These are phyloP conservation scores for Ganaspis brasiliensis DNA, from an alignment of 2,888 invertebrate genomes.

Conservation along the genomic window DNA sequence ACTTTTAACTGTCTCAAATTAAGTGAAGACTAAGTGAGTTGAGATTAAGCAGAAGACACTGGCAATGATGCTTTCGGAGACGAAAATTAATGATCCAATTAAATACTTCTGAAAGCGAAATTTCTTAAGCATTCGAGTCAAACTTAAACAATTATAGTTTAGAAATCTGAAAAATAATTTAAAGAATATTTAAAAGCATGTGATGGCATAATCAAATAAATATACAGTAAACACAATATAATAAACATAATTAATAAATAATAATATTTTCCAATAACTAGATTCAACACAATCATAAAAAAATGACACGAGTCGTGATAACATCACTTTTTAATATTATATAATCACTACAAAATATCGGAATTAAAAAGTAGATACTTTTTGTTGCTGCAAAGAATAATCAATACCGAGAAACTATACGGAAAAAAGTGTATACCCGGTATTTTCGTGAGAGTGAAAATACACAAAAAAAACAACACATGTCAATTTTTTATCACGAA, in stretches of 20 bases:
- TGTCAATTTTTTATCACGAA: neutral
- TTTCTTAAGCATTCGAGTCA: neutral
- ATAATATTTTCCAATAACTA: neutral
- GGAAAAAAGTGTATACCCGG: neutral
- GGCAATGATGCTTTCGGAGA: neutral
- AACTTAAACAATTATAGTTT: neutral
- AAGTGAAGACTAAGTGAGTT: conserved; percentile 13
- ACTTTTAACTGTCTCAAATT: conserved; percentile 16
- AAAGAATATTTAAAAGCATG: too few relatives aligned
- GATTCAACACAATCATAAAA: neutral
- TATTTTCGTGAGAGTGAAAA: neutral
- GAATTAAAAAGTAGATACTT: neutral
- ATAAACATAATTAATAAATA: too few relatives aligned
- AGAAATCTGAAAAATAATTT: neutral
- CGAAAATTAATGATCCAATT: conserved; percentile 5
- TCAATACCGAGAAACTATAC: neutral
- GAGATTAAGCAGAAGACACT: neutral
- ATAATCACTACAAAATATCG: conserved; percentile 7
- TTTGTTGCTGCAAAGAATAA: neutral
- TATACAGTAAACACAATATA: too few relatives aligned
- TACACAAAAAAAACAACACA: neutral
- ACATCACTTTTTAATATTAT: conserved; percentile 24
- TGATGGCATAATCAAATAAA: too few relatives aligned
- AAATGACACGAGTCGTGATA: neutral
- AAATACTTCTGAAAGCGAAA: neutral